phyloP scores from a whole-genome alignment of 1,140 invertebrate species.

The Harlomillsia oculata region DNA sequence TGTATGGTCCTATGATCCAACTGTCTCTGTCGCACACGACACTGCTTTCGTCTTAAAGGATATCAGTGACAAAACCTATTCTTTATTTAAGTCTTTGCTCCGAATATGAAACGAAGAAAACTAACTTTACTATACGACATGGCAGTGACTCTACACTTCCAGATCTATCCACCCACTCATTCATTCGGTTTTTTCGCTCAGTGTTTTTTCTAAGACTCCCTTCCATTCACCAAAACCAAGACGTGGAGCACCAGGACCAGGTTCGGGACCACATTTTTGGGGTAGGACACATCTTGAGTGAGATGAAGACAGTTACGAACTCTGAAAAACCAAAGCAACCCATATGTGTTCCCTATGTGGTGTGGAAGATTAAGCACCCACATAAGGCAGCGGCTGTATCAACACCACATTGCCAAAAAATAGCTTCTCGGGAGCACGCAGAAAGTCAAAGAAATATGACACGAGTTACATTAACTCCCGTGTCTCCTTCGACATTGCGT shows the following conservation, averaged over 20 bases:
- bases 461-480: constrained; percentile 14
- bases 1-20: too few species aligned
- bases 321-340: constrained; percentile 1
- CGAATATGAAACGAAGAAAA: too few species aligned
- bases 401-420: constrained; percentile 32
- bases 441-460: constrained; percentile 29
- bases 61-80: too few species aligned
- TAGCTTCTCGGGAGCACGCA: constrained; percentile 26
- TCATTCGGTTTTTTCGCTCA: constrained; percentile 22
- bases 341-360: constrained; percentile 8
- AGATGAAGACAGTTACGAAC: not conserved
- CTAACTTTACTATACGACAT: too few species aligned
- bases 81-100: too few species aligned
- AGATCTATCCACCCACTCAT: constrained; percentile 13
- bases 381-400: constrained; percentile 27
- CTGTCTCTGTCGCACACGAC: too few species aligned
- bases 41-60: too few species aligned
- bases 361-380: constrained; percentile 20
- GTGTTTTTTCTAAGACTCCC: constrained; percentile 18
- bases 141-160: too few species aligned
- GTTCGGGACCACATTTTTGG: constrained; percentile 17
- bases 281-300: constrained; percentile 5
- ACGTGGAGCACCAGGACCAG: not conserved
- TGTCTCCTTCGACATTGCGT: constrained; percentile 1
- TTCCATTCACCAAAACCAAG: constrained; percentile 15